phyloP scores from a whole-genome alignment of 1,140 invertebrate genomes.

The Cataglyphis hispanica region DNA sequence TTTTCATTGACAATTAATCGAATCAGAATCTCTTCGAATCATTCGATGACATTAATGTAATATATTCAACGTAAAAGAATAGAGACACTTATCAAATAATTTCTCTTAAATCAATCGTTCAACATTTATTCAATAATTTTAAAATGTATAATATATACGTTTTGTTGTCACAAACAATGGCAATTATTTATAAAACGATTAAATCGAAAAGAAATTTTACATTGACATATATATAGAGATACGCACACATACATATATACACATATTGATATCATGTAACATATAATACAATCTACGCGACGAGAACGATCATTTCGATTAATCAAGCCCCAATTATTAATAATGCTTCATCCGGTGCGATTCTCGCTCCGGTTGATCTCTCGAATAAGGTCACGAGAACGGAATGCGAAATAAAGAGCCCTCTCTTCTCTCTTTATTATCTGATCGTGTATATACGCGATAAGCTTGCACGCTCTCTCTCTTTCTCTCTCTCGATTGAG shows the following conservation, averaged over 20 bases:
- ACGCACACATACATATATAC: neutral
- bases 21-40: neutral
- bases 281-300: neutral
- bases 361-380: conserved; percentile 55
- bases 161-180: neutral
- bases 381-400: conserved; percentile 69
- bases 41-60: neutral
- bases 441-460: conserved; percentile 41
- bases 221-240: neutral
- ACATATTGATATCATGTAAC: neutral
- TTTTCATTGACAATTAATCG: neutral
- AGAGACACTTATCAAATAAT: neutral
- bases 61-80: neutral
- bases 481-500: conserved; percentile 32
- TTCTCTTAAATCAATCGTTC: neutral
- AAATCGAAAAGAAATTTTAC: conserved; percentile 26
- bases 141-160: neutral
- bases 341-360: conserved; percentile 42
- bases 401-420: conserved; percentile 58
- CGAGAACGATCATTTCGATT: conserved; percentile 48
- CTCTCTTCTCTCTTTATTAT: conserved; percentile 67
- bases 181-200: conserved; percentile 10
- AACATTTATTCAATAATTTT: neutral
- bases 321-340: conserved; percentile 57
- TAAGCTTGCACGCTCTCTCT: neutral